phyloP scores from a whole-genome alignment of 2,888 invertebrate genomes.

The Andrena bicolor region DNA sequence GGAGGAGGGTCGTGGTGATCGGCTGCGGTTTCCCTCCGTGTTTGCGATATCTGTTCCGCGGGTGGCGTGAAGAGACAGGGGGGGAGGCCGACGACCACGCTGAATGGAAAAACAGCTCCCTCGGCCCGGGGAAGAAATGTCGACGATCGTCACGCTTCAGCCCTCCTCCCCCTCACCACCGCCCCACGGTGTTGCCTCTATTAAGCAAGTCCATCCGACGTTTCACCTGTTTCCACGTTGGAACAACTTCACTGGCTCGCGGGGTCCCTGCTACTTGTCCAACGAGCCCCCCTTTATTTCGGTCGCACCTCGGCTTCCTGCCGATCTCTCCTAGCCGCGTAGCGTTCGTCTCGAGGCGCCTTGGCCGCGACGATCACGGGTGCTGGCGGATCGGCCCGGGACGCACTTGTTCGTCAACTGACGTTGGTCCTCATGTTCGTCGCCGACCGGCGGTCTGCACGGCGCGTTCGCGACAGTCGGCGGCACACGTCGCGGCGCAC shows the following conservation, averaged over 20 bases:
- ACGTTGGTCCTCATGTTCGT: slow-evolving; percentile 65
- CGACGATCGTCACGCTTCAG: slow-evolving; percentile 58
- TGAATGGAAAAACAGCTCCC: slow-evolving; percentile 38
- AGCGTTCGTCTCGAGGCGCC: slow-evolving; percentile 25
- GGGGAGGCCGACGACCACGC: slow-evolving; percentile 63
- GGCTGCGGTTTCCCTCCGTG: background rate
- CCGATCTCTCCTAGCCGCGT: slow-evolving; percentile 52
- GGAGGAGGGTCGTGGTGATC: background rate
- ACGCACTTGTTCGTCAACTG: slow-evolving; percentile 71
- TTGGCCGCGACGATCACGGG: slow-evolving; percentile 20
- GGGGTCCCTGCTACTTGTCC: background rate
- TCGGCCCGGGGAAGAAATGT: slow-evolving; percentile 27
- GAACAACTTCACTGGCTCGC: slow-evolving; percentile 40
- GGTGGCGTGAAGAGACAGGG: slow-evolving; percentile 58
- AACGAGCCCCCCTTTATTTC: background rate
- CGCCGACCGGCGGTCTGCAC: slow-evolving; percentile 24
- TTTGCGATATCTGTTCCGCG: slow-evolving; percentile 21
- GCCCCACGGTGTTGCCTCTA: slow-evolving; percentile 42
- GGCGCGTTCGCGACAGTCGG: slow-evolving; percentile 39
- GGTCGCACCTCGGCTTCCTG: background rate
- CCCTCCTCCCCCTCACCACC: slow-evolving; percentile 73
- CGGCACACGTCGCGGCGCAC: slow-evolving; percentile 53
- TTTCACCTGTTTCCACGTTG: slow-evolving; percentile 50
- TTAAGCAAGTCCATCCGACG: slow-evolving; percentile 66
- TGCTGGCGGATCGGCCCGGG: slow-evolving; percentile 37